Conservation (phyloP, 2,888 invertebrate genomes). For the Apamea anceps region DNA sequence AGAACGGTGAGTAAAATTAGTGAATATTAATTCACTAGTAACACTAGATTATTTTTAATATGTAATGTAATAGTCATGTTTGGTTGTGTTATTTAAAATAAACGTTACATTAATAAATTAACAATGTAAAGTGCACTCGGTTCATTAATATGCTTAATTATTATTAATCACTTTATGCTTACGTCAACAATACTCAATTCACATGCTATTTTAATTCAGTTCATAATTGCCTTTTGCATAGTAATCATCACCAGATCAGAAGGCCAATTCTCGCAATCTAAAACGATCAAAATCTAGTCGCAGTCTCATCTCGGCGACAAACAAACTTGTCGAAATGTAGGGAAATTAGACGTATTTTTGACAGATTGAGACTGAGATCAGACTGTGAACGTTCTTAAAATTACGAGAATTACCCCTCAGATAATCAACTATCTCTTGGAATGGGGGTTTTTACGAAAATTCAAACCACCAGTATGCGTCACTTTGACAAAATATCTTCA, state of each 20-base stretch:
- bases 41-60: too few species aligned
- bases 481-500: not conserved
- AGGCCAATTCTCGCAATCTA: too few species aligned
- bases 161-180: constrained; percentile 2
- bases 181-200: not conserved
- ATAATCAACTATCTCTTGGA: not conserved
- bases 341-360: too few species aligned
- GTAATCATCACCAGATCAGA: not conserved
- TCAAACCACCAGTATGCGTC: not conserved
- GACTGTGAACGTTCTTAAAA: too few species aligned
- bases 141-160: constrained; percentile 4
- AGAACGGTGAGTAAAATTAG: not conserved
- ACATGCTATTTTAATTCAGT: not conserved
- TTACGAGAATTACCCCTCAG: too few species aligned
- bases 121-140: constrained; percentile 2
- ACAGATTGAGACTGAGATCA: too few species aligned
- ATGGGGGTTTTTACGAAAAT: not conserved
- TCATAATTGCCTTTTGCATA: not conserved
- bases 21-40: not conserved
- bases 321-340: too few species aligned
- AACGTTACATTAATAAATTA: constrained; percentile 4
- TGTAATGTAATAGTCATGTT: not conserved
- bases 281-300: too few species aligned
- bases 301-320: too few species aligned
- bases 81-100: constrained; percentile 21